These are phyloP conservation scores for Rhabditoides inermis DNA, from an alignment of 2,888 invertebrate species.

Conservation along the genomic window DNA sequence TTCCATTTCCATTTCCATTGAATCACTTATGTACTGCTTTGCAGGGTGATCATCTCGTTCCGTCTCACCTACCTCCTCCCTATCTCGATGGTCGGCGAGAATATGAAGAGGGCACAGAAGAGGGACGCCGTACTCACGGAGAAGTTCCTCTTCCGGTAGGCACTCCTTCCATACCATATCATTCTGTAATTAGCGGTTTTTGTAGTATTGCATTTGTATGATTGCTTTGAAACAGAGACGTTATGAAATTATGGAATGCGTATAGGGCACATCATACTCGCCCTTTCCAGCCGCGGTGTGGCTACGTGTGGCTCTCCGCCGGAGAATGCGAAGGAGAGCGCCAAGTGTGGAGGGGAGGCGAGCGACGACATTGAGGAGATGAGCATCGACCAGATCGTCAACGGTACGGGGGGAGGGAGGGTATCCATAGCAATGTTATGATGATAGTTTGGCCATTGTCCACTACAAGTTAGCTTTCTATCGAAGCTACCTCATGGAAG, in stretches of 20 bases:
- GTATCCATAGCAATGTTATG: too few species aligned
- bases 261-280: too few species aligned
- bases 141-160: constrained; percentile 80
- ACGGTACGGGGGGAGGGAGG: constrained; percentile 62
- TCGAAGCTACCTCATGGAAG: too few species aligned
- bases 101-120: constrained; percentile 88
- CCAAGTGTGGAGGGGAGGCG: constrained; percentile 30
- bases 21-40: too few species aligned
- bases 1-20: too few species aligned
- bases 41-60: constrained; percentile 85
- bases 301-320: constrained; percentile 47
- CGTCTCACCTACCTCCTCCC: constrained; percentile 91
- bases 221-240: too few species aligned
- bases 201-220: background rate
- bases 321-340: constrained; percentile 32
- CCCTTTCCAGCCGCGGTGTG: constrained; percentile 20
- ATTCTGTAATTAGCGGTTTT: background rate
- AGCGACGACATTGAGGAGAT: constrained; percentile 62
- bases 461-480: too few species aligned
- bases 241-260: too few species aligned
- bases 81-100: constrained; percentile 67
- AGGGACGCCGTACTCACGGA: constrained; percentile 73
- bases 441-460: too few species aligned
- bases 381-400: constrained; percentile 91
- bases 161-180: background rate